A percentile compares a stretch with the other conserved stretches of the same genome.
Conservation (phyloP, 35 echinoderm and acorn worm genomes). For the Hemicentrotus pulcherrimus region DNA sequence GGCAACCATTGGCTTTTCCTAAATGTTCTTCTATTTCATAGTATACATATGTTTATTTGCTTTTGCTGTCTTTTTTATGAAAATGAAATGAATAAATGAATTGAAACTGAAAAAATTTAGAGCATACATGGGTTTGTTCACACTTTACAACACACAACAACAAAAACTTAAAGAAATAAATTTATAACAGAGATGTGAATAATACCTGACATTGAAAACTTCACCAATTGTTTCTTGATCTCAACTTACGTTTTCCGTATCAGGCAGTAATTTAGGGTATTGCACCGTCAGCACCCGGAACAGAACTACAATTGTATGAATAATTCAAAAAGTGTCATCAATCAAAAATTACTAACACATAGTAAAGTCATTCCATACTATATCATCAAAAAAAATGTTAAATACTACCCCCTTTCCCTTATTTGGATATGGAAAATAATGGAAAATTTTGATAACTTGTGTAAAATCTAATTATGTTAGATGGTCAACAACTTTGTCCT, state of each 20-base stretch:
- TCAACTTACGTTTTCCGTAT: constrained; percentile 59
- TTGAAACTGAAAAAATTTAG: background rate
- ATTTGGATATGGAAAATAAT: background rate
- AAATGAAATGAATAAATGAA: background rate
- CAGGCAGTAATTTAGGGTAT: constrained; percentile 58
- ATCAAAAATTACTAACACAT: too few relatives aligned
- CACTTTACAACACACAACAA: too few relatives aligned
- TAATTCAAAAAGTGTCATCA: background rate
- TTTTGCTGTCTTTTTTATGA: background rate
- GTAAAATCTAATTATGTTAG: background rate
- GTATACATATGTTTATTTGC: background rate
- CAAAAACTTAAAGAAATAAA: too few relatives aligned
- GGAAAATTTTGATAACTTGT: background rate
- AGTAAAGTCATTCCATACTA: background rate
- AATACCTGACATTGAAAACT: too few relatives aligned
- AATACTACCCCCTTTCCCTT: background rate
- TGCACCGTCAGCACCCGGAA: constrained; percentile 78
- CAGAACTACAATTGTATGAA: constrained; percentile 49
- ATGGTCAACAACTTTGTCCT: too few relatives aligned
- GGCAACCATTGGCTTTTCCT: background rate
- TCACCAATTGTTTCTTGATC: background rate
- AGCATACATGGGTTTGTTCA: too few relatives aligned
- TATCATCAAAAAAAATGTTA: background rate
- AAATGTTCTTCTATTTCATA: background rate
- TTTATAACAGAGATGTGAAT: too few relatives aligned